These are phyloP conservation scores for Clarias pachynema DNA, from an alignment of 2,797 vertebrate species.

Conservation along the genomic window DNA sequence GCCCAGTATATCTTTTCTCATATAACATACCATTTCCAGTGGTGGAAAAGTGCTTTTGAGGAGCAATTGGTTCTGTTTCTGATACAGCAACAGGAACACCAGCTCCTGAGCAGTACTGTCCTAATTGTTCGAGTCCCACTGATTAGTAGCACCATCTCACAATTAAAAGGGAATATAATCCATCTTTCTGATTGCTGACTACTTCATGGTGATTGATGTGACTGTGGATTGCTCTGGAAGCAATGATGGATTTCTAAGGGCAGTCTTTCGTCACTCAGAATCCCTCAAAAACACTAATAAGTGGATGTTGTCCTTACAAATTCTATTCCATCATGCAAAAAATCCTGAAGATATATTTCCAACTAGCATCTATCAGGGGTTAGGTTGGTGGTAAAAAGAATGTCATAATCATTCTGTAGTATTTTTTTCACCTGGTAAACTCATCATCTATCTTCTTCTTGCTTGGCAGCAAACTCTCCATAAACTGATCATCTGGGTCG, in stretches of 20 bases:
- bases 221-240: neutral
- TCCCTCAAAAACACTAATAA: constrained; percentile 5
- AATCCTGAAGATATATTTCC: neutral
- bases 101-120: neutral
- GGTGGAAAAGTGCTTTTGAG: too few species aligned
- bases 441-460: neutral
- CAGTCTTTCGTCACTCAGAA: neutral
- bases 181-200: constrained; percentile 8
- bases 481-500: neutral
- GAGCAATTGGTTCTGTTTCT: neutral
- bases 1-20: neutral
- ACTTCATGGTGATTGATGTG: constrained; percentile 6
- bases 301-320: neutral
- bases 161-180: constrained; percentile 9
- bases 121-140: constrained; percentile 1
- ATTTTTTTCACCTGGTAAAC: neutral
- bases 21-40: neutral
- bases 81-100: neutral
- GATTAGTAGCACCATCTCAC: neutral
- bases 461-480: neutral
- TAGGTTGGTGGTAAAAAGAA: neutral
- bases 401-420: neutral
- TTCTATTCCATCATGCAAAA: neutral
- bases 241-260: neutral
- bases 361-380: neutral